Base-by-base conservation (phyloP, 2,888 invertebrate species). In the Uropetala carovei region DNA sequence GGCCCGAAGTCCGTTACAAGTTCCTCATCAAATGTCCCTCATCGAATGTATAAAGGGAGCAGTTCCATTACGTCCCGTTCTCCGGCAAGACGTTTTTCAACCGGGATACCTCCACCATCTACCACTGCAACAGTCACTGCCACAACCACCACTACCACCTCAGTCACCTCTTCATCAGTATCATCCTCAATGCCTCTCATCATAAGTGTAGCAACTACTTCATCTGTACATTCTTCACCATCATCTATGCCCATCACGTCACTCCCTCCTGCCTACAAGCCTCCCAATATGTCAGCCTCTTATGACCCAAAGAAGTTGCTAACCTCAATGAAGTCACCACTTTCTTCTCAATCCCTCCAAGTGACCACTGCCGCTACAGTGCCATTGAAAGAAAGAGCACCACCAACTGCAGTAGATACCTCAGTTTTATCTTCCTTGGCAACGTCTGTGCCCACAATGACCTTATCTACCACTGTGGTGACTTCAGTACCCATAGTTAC, bases 111-210 rank as follows among this genome's bases (percentile, higher is more conserved):
- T 56, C n/a, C 82, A 22, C 59, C 92, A 68, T 58, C 59, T 30
- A 83, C 91, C 58, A 89, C 92, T 13, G 91, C 60, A 68, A 30
- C 91, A 14, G 58, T 81, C 83, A 83, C 92, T 59, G 58, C 82
- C 92, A 92, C 92, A n/a, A 92, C 92, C n/a, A 92, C 81, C n/a
- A 81, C 92, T n/a, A 58, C 81, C 81, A 83, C 83, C 14, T 60
- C 92, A 58, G 60, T 83, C 14, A 56, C 56, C 59, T 81, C 82
- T 18, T 27, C 58, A 16, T 57, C 59, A 27, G 22, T 27, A 18
- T 64, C 91, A 22, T 68, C 68, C n/a, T 30, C 81, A 30, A 16
- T 18, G 7, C 18, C 43, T 56, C 56, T 83, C 59, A 81, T 59
- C 22, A 75, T 22, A 75, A 75, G 11, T 22, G 75, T 75, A 27